Conservation (phyloP, 2,797 vertebrate species). For the Sebastes matsubarae region DNA sequence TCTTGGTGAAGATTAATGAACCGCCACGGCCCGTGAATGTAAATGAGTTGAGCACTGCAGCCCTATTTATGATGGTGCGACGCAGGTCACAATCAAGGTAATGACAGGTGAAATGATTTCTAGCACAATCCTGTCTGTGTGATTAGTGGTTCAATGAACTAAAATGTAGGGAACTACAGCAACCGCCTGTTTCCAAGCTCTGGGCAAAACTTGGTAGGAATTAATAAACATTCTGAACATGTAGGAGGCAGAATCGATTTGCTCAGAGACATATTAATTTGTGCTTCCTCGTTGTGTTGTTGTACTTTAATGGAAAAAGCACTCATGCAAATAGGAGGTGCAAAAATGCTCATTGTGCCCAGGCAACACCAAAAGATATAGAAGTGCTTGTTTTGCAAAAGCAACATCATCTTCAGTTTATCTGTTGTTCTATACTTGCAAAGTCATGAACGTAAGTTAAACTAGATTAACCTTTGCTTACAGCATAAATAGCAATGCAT, state of each 20-base stretch:
- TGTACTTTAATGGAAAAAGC: slow-evolving; percentile 75
- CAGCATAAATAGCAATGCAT: slow-evolving; percentile 6
- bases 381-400: slow-evolving; percentile 38
- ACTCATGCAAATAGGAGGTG: slow-evolving; percentile 67
- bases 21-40: slow-evolving; percentile 40
- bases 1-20: slow-evolving; percentile 54
- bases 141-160: slow-evolving; percentile 55
- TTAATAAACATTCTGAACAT: slow-evolving; percentile 73
- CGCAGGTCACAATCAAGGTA: slow-evolving; percentile 61
- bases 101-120: slow-evolving; percentile 67
- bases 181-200: slow-evolving; percentile 48
- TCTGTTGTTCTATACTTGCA: slow-evolving; percentile 18
- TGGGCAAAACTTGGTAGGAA: slow-evolving; percentile 49
- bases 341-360: slow-evolving; percentile 40
- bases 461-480: slow-evolving; percentile 36
- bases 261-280: slow-evolving; percentile 68
- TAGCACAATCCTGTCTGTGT: slow-evolving; percentile 38
- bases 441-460: slow-evolving; percentile 6
- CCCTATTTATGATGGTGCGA: slow-evolving; percentile 41
- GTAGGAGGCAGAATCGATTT: slow-evolving; percentile 70
- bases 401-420: slow-evolving; percentile 19
- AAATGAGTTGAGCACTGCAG: slow-evolving; percentile 49
- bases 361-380: slow-evolving; percentile 28
- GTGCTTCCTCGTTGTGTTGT: slow-evolving; percentile 59
- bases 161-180: slow-evolving; percentile 49